Evolutionary conservation across 2,113 vertebrate species (phyloP).

Genomic region (Penelope pileata): DNA sequence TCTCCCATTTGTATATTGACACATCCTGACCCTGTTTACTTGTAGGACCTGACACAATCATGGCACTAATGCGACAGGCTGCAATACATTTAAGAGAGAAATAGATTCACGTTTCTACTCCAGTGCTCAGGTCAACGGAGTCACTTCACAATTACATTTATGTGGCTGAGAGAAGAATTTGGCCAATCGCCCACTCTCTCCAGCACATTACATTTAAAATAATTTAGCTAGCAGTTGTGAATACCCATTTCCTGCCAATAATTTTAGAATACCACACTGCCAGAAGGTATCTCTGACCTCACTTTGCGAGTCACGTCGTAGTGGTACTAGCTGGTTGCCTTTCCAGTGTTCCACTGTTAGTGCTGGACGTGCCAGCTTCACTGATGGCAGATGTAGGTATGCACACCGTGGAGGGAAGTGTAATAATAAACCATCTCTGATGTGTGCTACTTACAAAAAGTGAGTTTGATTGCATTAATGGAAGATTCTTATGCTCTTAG

Average conservation of each 20-base stretch:
- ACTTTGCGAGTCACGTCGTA: background rate
- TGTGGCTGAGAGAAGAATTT: constrained; percentile 4
- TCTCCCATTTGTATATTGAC: background rate
- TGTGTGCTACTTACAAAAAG: background rate
- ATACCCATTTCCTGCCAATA: constrained; percentile 34
- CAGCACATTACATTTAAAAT: constrained; percentile 28
- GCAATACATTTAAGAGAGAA: constrained; percentile 17
- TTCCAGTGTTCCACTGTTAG: background rate
- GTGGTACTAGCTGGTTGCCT: background rate
- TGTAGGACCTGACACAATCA: constrained; percentile 19
- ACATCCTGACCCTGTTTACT: background rate
- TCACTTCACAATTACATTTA: constrained; percentile 38
- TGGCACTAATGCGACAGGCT: background rate
- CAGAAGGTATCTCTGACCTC: background rate
- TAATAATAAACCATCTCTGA: background rate
- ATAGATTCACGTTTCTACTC: constrained; percentile 50
- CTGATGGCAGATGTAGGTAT: background rate
- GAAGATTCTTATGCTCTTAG: background rate
- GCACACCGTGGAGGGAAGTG: background rate
- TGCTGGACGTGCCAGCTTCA: background rate
- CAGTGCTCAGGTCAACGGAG: constrained; percentile 37
- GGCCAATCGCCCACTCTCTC: background rate
- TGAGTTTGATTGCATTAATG: background rate
- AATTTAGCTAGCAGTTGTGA: constrained; percentile 19
- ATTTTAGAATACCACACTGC: background rate